Percentiles rank a stretch among this genome's conserved stretches.
Conservation (phyloP, 2,797 vertebrate species). For the Enteromius paludinosus region DNA sequence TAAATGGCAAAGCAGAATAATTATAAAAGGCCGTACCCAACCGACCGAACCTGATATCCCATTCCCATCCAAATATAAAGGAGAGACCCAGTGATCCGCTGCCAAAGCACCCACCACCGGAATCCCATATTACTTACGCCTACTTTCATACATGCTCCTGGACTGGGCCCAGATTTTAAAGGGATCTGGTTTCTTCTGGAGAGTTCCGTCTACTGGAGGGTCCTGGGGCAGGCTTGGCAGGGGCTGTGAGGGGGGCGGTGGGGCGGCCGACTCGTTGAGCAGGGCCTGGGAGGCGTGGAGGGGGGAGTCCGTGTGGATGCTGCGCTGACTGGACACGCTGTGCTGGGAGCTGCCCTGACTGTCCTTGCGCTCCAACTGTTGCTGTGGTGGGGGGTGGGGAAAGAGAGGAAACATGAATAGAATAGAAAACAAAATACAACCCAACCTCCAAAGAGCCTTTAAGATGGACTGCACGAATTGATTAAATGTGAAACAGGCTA, state of each 20-base stretch:
- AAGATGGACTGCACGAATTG: neutral
- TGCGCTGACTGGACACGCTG: conserved; percentile 94
- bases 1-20: neutral
- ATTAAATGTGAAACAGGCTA: conserved; percentile 6
- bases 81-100: conserved; percentile 61
- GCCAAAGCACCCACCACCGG: conserved; percentile 72
- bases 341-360: conserved; percentile 98
- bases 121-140: conserved; percentile 92
- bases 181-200: conserved; percentile 97
- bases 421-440: neutral
- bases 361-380: conserved; percentile 98
- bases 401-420: conserved; percentile 46
- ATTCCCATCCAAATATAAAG: conserved; percentile 17
- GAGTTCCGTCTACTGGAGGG: conserved; percentile 82
- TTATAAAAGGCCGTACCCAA: conserved; percentile 11
- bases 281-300: conserved; percentile 83
- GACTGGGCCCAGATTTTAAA: conserved; percentile 99
- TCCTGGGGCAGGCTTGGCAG: conserved; percentile 78
- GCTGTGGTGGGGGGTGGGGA: conserved; percentile 69
- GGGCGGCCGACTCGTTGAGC: conserved; percentile 77
- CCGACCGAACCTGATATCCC: conserved; percentile 41
- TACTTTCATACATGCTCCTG: conserved; percentile 99
- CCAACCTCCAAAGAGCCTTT: neutral
- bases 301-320: conserved; percentile 90
- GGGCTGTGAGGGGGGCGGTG: conserved; percentile 78